phyloP scores from a whole-genome alignment of 2,888 invertebrate species.

The Hipparchia semele region DNA sequence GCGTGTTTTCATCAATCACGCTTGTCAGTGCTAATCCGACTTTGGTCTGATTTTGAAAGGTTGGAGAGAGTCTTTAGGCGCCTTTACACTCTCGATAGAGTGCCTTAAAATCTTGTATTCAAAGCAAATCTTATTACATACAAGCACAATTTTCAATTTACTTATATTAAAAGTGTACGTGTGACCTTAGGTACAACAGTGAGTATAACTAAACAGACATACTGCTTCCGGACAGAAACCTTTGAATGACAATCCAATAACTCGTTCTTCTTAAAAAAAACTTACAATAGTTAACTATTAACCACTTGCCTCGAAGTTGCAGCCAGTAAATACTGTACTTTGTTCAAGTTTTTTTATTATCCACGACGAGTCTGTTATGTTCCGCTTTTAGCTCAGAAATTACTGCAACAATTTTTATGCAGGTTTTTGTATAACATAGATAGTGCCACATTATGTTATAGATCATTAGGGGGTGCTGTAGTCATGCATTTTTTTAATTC shows the following conservation, averaged over 20 bases:
- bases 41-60: conserved; percentile 50
- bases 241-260: conserved; percentile 12
- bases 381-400: too few relatives aligned
- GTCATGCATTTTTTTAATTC: too few relatives aligned
- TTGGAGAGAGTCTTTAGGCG: conserved; percentile 39
- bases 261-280: conserved; percentile 8
- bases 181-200: not conserved
- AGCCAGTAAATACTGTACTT: not conserved
- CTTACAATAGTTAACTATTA: conserved; percentile 12
- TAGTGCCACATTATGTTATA: too few relatives aligned
- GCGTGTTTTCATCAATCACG: conserved; percentile 47
- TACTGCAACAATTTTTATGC: too few relatives aligned
- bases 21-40: conserved; percentile 62
- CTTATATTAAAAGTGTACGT: not conserved
- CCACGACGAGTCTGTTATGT: too few relatives aligned
- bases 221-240: conserved; percentile 6
- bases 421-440: too few relatives aligned
- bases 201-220: not conserved
- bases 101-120: not conserved
- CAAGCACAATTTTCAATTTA: not conserved
- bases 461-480: too few relatives aligned
- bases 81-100: conserved; percentile 15
- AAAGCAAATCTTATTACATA: not conserved
- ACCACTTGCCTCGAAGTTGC: not conserved
- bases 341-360: not conserved